phyloP scores from a whole-genome alignment of 2,113 vertebrate species.

The Megaleporinus macrocephalus region DNA sequence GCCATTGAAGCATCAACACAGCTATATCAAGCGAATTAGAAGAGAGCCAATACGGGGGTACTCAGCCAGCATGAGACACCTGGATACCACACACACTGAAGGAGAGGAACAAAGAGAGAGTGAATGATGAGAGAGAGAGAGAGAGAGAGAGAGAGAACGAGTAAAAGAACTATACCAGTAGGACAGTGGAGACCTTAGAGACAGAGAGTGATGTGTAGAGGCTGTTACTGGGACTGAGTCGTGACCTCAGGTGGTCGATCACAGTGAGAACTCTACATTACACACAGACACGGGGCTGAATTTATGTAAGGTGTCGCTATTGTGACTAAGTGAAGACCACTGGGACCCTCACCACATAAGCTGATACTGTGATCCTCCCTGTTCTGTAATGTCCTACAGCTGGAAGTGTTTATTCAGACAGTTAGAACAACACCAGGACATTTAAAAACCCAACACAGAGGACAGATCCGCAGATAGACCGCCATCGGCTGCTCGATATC shows the following conservation, averaged over 20 bases:
- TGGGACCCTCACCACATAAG: not conserved
- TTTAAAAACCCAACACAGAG: too few species aligned
- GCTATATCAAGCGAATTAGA: too few species aligned
- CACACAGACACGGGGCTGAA: constrained; percentile 20
- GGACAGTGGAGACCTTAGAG: constrained; percentile 26
- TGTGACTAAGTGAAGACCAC: not conserved
- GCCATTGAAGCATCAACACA: too few species aligned
- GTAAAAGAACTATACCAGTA: not conserved
- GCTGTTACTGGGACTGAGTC: constrained; percentile 25
- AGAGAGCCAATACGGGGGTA: too few species aligned
- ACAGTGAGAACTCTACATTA: constrained; percentile 17
- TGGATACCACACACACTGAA: too few species aligned
- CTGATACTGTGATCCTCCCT: not conserved
- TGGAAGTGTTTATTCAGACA: too few species aligned
- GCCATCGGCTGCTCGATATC: too few species aligned
- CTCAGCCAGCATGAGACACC: too few species aligned
- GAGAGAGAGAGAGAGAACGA: not conserved
- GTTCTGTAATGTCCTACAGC: not conserved
- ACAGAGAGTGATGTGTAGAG: too few species aligned
- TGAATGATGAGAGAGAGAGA: not conserved
- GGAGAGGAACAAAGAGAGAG: constrained; percentile 4
- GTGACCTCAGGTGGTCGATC: constrained; percentile 4
- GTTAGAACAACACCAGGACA: not conserved
- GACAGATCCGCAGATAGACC: too few species aligned
- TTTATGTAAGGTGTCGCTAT: constrained; percentile 61